Evolutionary conservation across 1,140 invertebrate species (phyloP).

Genomic region (Teleogryllus occipitalis): DNA sequence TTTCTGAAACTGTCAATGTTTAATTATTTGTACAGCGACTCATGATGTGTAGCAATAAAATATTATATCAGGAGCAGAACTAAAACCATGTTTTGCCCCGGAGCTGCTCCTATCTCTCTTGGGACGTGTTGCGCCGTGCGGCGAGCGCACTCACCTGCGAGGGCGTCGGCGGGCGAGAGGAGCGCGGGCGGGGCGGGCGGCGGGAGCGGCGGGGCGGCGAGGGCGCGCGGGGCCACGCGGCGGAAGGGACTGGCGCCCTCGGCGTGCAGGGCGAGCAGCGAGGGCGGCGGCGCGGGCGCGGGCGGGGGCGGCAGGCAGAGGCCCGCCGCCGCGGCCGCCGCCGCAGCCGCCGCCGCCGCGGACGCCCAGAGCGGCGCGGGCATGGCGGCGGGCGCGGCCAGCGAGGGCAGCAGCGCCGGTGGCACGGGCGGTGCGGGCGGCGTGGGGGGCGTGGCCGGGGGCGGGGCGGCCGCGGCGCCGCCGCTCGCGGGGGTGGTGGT

Average conservation of each 20-base stretch:
- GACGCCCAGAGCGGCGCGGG: neutral
- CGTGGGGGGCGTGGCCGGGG: neutral
- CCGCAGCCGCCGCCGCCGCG: neutral
- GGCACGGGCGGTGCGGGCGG: neutral
- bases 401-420: neutral
- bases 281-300: neutral
- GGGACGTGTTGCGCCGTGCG: too few species aligned
- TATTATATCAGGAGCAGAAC: too few species aligned
- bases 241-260: constrained; percentile 16
- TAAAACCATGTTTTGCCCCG: too few species aligned
- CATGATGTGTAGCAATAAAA: too few species aligned
- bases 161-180: neutral
- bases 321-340: neutral
- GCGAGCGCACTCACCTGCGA: too few species aligned
- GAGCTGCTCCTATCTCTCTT: too few species aligned
- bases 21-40: too few species aligned
- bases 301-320: neutral
- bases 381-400: neutral
- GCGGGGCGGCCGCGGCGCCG: neutral
- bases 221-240: neutral
- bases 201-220: too few species aligned
- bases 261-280: neutral
- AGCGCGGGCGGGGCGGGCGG: too few species aligned
- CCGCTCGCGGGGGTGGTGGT: neutral
- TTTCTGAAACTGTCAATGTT: too few species aligned